Base-by-base conservation (phyloP, 2,113 vertebrate genomes). In the Ceyx margarethae region DNA sequence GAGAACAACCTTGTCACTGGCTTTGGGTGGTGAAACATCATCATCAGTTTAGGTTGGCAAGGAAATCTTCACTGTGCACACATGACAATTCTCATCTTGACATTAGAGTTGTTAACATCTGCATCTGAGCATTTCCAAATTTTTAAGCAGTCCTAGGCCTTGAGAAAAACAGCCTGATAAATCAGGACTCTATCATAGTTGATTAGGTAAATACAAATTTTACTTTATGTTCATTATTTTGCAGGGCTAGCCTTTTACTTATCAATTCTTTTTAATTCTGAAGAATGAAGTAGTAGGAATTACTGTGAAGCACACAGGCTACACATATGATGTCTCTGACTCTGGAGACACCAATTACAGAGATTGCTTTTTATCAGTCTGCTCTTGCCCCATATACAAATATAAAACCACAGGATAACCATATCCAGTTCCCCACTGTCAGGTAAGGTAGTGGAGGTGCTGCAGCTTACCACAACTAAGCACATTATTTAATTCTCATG, bases 1-100 rank as follows among this genome's bases (percentile, higher is more conserved):
- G 83, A 94, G 85, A 93, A 73, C 45, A 81, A 72, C 53, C 72
- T 81, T 95, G 95, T 94, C 95, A 87, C 80, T 77, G 78, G 65
- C 85, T 95, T 93, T 88, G 74, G 93, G 91, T 91, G 95, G 87
- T 85, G 78, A 93, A 89, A 86, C 77, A 91, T 13, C 94, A 94
- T 72, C 81, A 91, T 81, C 85, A 95, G 81, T 81, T 94, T 92
- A 96, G 85, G 83, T 25, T 96, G 81, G 33, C 58, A 83, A 64
- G 71, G 51, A 95, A 76, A 81, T 79, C 89, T 89, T 92, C 72
- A 67, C 76, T 87, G 43, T 67, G 88, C 64, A 77, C 35, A 58
- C 58, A 66, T 42, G 78, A 80, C 75, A 56, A 26, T 75, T 77
- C 54, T 25, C 68, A 28, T 78, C 60, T 48, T 50, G 67, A 89